phyloP scores from a whole-genome alignment of 1,140 invertebrate species.

The Epicauta chinensis region DNA sequence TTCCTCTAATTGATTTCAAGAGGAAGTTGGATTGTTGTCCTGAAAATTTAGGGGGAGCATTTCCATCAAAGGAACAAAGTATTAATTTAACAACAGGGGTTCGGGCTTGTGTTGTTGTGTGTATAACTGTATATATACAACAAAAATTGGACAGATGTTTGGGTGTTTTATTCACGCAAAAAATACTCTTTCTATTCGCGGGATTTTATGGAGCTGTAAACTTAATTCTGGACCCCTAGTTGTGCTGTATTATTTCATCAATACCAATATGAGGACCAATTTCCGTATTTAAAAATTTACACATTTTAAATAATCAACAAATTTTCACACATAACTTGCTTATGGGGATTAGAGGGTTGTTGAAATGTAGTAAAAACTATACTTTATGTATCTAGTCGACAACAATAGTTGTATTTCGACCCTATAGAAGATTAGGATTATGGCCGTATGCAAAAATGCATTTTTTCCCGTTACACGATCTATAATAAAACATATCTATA shows the following conservation, averaged over 20 bases:
- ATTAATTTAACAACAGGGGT: constrained; percentile 14
- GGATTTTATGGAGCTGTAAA: constrained; percentile 15
- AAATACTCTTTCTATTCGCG: constrained; percentile 12
- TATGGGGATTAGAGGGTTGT: constrained; percentile 14
- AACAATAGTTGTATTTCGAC: constrained; percentile 10
- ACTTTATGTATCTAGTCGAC: constrained; percentile 19
- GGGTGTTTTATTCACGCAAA: constrained; percentile 5
- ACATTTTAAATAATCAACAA: neutral
- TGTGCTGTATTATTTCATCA: neutral
- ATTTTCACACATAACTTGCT: constrained; percentile 11
- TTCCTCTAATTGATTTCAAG: too few relatives aligned
- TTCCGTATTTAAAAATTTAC: too few relatives aligned
- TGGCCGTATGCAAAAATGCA: constrained; percentile 16
- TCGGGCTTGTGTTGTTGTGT: too few relatives aligned
- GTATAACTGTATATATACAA: constrained; percentile 10
- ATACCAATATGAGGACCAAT: too few relatives aligned
- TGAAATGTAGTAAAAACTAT: constrained; percentile 24
- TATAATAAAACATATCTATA: constrained; percentile 21
- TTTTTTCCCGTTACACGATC: constrained; percentile 4
- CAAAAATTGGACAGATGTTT: constrained; percentile 15
- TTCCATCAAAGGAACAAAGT: constrained; percentile 6
- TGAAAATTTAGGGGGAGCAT: too few relatives aligned
- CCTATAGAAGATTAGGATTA: constrained; percentile 22
- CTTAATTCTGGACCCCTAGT: constrained; percentile 12
- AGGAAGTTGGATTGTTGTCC: too few relatives aligned